Conservation (phyloP, 2,888 invertebrate genomes). For the Eueremaeus valkanovi region DNA sequence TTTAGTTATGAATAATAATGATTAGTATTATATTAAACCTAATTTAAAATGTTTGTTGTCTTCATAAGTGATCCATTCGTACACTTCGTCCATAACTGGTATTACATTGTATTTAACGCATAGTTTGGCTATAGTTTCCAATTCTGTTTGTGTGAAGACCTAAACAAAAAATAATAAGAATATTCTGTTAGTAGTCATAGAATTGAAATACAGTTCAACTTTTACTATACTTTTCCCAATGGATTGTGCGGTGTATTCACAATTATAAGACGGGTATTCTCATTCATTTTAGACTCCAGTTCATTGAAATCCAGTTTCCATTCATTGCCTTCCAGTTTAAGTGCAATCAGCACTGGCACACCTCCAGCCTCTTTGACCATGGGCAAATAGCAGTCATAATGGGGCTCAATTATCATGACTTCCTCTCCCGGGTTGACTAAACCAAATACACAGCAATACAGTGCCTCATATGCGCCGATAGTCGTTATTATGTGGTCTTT, state of each 20-base stretch:
- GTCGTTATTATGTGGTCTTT: constrained; percentile 80
- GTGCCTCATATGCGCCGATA: constrained; percentile 87
- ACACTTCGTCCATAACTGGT: constrained; percentile 94
- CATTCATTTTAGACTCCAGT: constrained; percentile 71
- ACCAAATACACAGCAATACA: constrained; percentile 78
- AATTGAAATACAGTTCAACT: constrained; percentile 78
- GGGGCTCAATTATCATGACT: constrained; percentile 95
- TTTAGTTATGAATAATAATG: too few species aligned
- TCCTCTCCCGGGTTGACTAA: constrained; percentile 71
- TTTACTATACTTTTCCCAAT: constrained; percentile 74
- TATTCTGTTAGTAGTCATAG: too few species aligned
- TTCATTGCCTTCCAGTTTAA: constrained; percentile 59
- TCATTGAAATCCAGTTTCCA: constrained; percentile 83
- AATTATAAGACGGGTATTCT: constrained; percentile 87
- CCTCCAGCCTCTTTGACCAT: constrained; percentile 90
- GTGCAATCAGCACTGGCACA: constrained; percentile 74
- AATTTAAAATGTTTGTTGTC: not conserved
- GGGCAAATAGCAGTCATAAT: constrained; percentile 94
- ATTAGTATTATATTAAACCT: too few species aligned
- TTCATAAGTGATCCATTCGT: constrained; percentile 87
- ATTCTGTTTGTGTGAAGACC: constrained; percentile 53
- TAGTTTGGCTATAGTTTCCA: constrained; percentile 68
- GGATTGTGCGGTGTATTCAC: constrained; percentile 99
- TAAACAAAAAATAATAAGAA: constrained; percentile 46
- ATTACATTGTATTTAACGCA: constrained; percentile 88